These are phyloP conservation scores for Ptychoptera contaminata DNA, from an alignment of 2,888 invertebrate species.

Conservation along the genomic window DNA sequence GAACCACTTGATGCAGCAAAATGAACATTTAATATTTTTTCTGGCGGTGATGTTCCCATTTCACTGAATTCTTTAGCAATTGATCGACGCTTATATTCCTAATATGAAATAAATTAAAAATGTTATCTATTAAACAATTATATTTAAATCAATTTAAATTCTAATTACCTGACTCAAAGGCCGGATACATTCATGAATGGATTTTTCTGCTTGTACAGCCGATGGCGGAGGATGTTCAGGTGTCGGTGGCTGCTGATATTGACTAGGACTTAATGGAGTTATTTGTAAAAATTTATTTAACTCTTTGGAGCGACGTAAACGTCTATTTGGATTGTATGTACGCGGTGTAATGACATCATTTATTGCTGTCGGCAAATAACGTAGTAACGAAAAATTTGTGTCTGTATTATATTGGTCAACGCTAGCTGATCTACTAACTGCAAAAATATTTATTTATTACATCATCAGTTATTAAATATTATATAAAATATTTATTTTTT, in stretches of 20 bases:
- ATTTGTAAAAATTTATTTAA: conserved; percentile 14
- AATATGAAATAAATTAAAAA: conserved; percentile 16
- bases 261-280: conserved; percentile 71
- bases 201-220: conserved; percentile 72
- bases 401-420: conserved; percentile 6
- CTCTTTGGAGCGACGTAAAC: too few species aligned
- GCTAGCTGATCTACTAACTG: conserved; percentile 4
- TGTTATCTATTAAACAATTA: not conserved
- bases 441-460: too few species aligned
- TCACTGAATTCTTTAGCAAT: conserved; percentile 25
- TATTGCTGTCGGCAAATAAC: too few species aligned
- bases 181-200: conserved; percentile 78
- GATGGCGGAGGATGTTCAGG: conserved; percentile 90
- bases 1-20: conserved; percentile 46
- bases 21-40: conserved; percentile 10
- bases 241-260: conserved; percentile 82
- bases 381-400: too few species aligned
- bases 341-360: too few species aligned
- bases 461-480: too few species aligned
- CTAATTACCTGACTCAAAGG: conserved; percentile 76
- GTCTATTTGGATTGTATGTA: too few species aligned
- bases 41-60: conserved; percentile 20
- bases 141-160: not conserved
- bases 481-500: too few species aligned
- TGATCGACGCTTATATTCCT: conserved; percentile 74